phyloP scores from a whole-genome alignment of 2,113 vertebrate genomes.

The Chloebia gouldiae region DNA sequence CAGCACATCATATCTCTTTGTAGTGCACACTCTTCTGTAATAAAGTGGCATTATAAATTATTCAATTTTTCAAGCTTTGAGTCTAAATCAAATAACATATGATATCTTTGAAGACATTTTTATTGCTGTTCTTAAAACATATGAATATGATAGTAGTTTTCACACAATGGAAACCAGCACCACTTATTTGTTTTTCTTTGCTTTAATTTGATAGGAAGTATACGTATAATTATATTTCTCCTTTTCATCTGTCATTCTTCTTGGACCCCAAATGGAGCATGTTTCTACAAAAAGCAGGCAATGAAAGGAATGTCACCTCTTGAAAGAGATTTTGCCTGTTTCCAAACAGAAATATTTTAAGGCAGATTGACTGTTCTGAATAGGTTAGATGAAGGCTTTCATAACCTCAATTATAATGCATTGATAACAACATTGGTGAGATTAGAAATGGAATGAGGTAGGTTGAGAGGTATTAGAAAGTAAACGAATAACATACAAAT shows the following conservation, averaged over 20 bases:
- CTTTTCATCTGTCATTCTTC: conserved; percentile 19
- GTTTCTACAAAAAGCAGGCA: neutral
- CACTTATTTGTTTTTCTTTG: conserved; percentile 32
- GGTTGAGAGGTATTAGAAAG: neutral
- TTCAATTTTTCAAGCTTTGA: conserved; percentile 53
- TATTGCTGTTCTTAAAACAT: conserved; percentile 28
- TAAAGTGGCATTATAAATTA: conserved; percentile 39
- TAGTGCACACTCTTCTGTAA: conserved; percentile 17
- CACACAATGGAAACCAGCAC: neutral
- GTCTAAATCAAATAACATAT: conserved; percentile 52
- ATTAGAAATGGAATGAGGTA: neutral
- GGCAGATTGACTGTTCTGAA: conserved; percentile 8
- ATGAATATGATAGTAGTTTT: conserved; percentile 25
- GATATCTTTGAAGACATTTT: conserved; percentile 24
- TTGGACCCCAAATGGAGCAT: neutral
- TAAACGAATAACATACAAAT: neutral
- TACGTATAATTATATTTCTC: neutral
- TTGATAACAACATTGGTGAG: conserved; percentile 10
- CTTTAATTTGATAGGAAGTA: conserved; percentile 21
- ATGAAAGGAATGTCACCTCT: neutral
- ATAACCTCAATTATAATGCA: conserved; percentile 12
- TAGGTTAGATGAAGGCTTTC: neutral
- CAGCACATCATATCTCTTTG: conserved; percentile 12
- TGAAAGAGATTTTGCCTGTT: neutral
- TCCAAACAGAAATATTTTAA: conserved; percentile 11